A percentile compares a stretch with the other conserved stretches of the same genome.
phyloP scores from a whole-genome alignment of 64 coral and sea anemone genomes.

The Porites australiensis region DNA sequence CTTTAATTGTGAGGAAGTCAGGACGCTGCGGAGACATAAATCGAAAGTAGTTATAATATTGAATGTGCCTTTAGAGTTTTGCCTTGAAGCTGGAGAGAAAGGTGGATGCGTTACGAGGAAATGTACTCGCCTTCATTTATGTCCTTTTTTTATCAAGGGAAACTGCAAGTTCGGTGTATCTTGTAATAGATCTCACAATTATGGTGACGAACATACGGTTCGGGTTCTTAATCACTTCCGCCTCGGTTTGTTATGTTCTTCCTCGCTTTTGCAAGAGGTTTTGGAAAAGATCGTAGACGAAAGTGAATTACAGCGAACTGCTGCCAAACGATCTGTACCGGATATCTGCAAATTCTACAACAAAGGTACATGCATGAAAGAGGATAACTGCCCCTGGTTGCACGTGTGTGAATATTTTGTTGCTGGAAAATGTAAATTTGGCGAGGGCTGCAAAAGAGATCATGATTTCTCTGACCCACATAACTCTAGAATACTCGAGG shows the following conservation, averaged over 20 bases:
- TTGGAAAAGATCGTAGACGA: slow-evolving; percentile 59
- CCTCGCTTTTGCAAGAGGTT: slow-evolving; percentile 13
- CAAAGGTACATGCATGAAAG: slow-evolving; percentile 68
- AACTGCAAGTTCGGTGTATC: too few relatives aligned
- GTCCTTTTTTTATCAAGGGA: slow-evolving; percentile 83
- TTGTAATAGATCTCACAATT: too few relatives aligned
- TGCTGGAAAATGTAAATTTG: too few relatives aligned
- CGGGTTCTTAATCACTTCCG: slow-evolving; percentile 51
- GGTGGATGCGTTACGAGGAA: slow-evolving; percentile 42
- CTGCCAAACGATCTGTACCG: slow-evolving; percentile 28
- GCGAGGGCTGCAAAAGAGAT: too few relatives aligned
- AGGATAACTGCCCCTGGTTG: slow-evolving; percentile 74
- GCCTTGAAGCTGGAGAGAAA: slow-evolving; percentile 52
- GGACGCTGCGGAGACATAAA: slow-evolving; percentile 49
- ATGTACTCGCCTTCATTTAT: slow-evolving; percentile 79
- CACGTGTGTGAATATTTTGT: slow-evolving; percentile 90
- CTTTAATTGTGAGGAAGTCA: too few relatives aligned
- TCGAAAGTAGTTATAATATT: slow-evolving; percentile 66
- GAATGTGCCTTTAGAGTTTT: slow-evolving; percentile 69
- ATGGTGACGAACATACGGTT: too few relatives aligned
- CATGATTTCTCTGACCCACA: slow-evolving; percentile 64
- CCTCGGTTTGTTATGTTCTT: slow-evolving; percentile 14
- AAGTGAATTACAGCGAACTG: slow-evolving; percentile 73
- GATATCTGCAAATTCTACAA: slow-evolving; percentile 94
- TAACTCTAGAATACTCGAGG: slow-evolving; percentile 54